Conservation (phyloP, 2,113 vertebrate genomes). For the Phyllopteryx taeniolatus region DNA sequence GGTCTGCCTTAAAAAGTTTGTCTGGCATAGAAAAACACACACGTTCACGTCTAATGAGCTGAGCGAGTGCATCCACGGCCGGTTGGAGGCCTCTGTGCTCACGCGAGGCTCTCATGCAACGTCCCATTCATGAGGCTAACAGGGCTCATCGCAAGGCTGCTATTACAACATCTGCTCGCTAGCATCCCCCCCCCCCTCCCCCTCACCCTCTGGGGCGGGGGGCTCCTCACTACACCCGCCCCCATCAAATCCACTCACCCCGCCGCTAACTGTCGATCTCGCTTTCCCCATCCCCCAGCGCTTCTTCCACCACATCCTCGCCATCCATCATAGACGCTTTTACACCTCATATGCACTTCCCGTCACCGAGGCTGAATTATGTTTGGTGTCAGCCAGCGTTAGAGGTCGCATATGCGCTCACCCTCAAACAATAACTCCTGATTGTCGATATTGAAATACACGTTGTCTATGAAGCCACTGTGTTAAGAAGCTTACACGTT, state of each 20-base stretch:
- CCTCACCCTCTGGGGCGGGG: slow-evolving; percentile 5
- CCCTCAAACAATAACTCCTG: neutral
- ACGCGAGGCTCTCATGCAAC: slow-evolving; percentile 49
- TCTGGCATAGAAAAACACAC: slow-evolving; percentile 14
- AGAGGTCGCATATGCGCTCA: neutral
- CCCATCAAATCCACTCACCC: slow-evolving; percentile 24
- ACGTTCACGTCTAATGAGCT: slow-evolving; percentile 7
- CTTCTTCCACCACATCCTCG: neutral
- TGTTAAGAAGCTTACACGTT: neutral
- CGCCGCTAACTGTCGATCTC: neutral
- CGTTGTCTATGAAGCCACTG: neutral
- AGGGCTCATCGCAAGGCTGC: slow-evolving; percentile 1
- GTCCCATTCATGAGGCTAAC: slow-evolving; percentile 42
- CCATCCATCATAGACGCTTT: slow-evolving; percentile 3
- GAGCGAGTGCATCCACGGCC: slow-evolving; percentile 52
- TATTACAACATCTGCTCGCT: slow-evolving; percentile 36
- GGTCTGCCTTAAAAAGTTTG: neutral
- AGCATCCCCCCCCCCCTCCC: slow-evolving; percentile 18
- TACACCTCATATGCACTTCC: slow-evolving; percentile 6
- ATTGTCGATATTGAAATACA: neutral
- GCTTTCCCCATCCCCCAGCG: neutral
- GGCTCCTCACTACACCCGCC: slow-evolving; percentile 27
- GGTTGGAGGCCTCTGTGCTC: slow-evolving; percentile 38
- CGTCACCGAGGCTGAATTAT: slow-evolving; percentile 3
- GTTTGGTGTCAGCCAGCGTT: neutral